Evolutionary conservation across 1,140 invertebrate species (phyloP), one percentile per base, ranked within the genome.

Genomic region (Nebria ingens): DNA sequence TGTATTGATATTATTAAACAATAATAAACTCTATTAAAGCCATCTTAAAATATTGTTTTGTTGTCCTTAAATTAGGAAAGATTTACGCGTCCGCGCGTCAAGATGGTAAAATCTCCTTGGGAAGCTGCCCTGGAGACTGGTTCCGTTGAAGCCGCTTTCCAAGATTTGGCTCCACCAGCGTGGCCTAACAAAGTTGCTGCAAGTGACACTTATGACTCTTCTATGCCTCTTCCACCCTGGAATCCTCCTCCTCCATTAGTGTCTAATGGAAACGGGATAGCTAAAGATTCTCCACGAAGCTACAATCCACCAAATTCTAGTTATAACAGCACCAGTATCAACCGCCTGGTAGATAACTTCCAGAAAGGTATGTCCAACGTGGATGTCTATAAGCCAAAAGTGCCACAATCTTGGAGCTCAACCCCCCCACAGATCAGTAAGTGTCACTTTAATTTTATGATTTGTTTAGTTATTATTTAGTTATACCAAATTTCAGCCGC

Each of bases 41-140:
- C n/a, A n/a, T n/a, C n/a, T n/a, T n/a, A n/a, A n/a, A n/a, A n/a
- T n/a, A n/a, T n/a, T n/a, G n/a, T 17, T 20, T 38, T 54, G 17
- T 64, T n/a, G n/a, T n/a, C n/a, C n/a, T n/a, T n/a, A n/a, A n/a
- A n/a, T n/a, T n/a, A 83, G 73, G 79, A 83, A 61, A 71, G 77
- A 58, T 81, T 81, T 62, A 70, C 69, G 29, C 76, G 79, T 52
- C 76, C 79, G 1, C 73, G 77, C 42, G 57, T 85, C 2, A 79
- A 82, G 58, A 64, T 85, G 13, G 65, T 85, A 0, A 79, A 84
- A 68, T 81, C 82, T 0, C 85, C 85, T 0, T 87, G 85, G 85
- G 81, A 87, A 60, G 85, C 84, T 1, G 84, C 85, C 4, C 66
- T 86, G 21, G 77, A 84, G 67, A 82, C 83, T 17, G 85, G 85